Base-by-base conservation (phyloP, 2,888 invertebrate genomes). In the Zhengitettix transpicula region DNA sequence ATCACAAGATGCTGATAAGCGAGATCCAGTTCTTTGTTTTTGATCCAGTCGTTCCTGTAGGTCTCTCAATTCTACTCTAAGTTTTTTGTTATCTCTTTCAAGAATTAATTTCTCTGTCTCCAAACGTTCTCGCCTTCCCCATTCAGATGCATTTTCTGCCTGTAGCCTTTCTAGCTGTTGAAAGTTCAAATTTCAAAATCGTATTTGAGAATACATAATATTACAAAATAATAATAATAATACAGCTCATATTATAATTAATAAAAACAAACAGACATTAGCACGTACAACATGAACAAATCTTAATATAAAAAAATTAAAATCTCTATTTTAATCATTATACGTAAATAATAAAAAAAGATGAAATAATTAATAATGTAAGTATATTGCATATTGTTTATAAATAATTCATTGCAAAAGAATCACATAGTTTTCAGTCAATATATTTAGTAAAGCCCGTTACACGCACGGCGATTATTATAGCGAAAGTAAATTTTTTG, bases 111-210 rank as follows among this genome's bases (percentile, higher is more conserved):
- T 93, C 68, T 95, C 94, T 0, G 92, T 89, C 74, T 95, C 95
- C 57, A 95, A 71, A 9, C 91, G 77, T 73, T 95, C 95, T 8
- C 94, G 76, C 71, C 91, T 89, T 16, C 89, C 91, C 94, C 94
- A 95, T 71, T 95, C 95, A 1, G 88, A 83, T 0, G 92, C 93
- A 73, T 95, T 95, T 75, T 95, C 95, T 0, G 87, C 85, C 75
- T 95, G 94, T 14, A 94, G 75, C 66, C 85, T 78, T 71, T 95
- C 94, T 66, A 94, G 73, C 81, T 92, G 74, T 71, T 14, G 40
- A 55, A 16, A 28, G 9, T 14, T 54, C 12, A 54, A 28, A n/a
- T n/a, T n/a, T n/a, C n/a, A n/a, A n/a, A n/a, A 28, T 9, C 9
- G 9, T 51, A 15, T 51, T 10, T 16, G 9, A 9, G 15, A 1